Conservation (phyloP, 2,888 invertebrate genomes). For the Watsonalla cultraria region DNA sequence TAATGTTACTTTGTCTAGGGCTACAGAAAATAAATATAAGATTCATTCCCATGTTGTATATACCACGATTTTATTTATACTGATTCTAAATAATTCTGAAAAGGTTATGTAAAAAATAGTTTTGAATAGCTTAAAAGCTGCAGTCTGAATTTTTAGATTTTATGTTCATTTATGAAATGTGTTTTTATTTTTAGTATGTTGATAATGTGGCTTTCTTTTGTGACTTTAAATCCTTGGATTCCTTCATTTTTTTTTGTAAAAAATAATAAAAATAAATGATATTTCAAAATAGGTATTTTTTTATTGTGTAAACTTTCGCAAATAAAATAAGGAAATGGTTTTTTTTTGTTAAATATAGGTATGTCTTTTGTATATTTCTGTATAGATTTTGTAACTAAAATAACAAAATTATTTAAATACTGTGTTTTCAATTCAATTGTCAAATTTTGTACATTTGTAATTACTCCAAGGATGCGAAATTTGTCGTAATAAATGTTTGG, state of each 20-base stretch:
- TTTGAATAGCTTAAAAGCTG: background rate
- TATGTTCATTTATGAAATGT: background rate
- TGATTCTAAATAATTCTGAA: slow-evolving; percentile 20
- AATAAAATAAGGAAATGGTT: too few species aligned
- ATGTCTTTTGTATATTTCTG: background rate
- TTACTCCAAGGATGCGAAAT: background rate
- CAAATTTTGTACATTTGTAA: background rate
- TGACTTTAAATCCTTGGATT: too few species aligned
- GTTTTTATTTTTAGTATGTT: background rate
- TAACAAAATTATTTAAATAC: background rate
- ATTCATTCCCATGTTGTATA: slow-evolving; percentile 50
- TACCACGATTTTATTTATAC: slow-evolving; percentile 52
- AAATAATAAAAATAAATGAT: too few species aligned
- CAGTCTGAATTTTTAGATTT: slow-evolving; percentile 7
- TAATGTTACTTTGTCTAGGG: too few species aligned
- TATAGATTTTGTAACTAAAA: background rate
- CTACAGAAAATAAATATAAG: slow-evolving; percentile 8
- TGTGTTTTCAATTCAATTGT: background rate
- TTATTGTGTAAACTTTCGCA: too few species aligned
- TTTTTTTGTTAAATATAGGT: too few species aligned
- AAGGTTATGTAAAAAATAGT: background rate
- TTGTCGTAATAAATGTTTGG: background rate
- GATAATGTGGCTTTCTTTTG: too few species aligned
- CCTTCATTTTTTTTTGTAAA: too few species aligned
- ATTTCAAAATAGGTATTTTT: too few species aligned